Evolutionary conservation across 2,113 vertebrate species (phyloP).

Genomic region (Sakesphorus luctuosus): DNA sequence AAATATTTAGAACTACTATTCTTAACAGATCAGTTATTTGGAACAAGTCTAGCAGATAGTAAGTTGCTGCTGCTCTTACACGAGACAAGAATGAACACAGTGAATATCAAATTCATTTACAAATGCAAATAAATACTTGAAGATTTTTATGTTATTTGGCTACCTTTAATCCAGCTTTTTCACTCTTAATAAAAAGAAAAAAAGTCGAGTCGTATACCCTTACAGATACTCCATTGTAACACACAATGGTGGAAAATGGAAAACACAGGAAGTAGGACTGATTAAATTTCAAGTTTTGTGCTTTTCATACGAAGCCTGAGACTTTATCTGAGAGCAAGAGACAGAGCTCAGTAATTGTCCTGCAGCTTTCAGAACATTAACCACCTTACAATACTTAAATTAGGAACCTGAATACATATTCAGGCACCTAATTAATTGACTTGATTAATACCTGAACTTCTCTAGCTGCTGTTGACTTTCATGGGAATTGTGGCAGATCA

Average conservation of each 20-base stretch:
- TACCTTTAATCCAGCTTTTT: background rate
- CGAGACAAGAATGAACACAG: background rate
- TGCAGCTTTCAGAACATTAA: constrained; percentile 23
- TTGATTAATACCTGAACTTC: constrained; percentile 50
- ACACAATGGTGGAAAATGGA: background rate
- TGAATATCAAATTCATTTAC: background rate
- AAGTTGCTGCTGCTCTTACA: background rate
- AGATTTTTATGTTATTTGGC: background rate
- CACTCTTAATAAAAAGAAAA: background rate
- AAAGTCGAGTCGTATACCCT: background rate
- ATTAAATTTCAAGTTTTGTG: background rate
- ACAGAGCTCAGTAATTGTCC: background rate
- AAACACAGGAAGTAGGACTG: background rate
- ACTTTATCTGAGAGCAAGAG: background rate
- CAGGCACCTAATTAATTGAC: constrained; percentile 44
- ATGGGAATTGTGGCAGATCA: background rate
- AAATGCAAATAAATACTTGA: background rate
- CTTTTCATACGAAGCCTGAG: background rate
- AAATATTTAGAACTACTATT: constrained; percentile 30
- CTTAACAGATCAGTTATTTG: constrained; percentile 17
- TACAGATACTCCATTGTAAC: background rate
- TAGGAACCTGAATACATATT: constrained; percentile 27
- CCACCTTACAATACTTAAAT: background rate
- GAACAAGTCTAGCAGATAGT: constrained; percentile 16
- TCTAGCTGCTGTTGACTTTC: constrained; percentile 10